Conservation (phyloP, 30 jellyfish, hydroid and myxozoan species). For the Aurelia aurita region DNA sequence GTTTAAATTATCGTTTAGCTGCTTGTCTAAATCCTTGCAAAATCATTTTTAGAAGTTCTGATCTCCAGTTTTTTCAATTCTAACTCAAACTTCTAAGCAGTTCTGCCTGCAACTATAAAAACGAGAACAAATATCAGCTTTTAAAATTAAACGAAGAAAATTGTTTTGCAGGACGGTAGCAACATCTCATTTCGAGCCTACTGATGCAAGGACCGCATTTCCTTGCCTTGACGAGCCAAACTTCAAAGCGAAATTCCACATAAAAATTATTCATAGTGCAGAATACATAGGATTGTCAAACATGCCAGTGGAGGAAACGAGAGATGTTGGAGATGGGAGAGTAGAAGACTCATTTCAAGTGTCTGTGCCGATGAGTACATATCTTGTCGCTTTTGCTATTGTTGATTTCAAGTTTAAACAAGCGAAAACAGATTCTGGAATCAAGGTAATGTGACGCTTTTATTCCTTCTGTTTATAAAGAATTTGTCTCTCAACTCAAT, state of each 20-base stretch:
- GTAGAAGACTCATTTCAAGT: constrained; percentile 71
- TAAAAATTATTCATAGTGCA: constrained; percentile 75
- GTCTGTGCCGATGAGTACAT: constrained; percentile 95
- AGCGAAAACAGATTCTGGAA: constrained; percentile 84
- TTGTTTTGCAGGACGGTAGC: constrained; percentile 79
- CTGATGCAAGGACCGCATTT: constrained; percentile 96
- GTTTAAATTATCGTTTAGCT: too few species aligned
- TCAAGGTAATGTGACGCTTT: constrained; percentile 45
- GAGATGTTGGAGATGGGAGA: constrained; percentile 43
- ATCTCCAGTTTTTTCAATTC: too few species aligned
- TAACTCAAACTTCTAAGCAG: too few species aligned
- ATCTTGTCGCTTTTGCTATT: constrained; percentile 92
- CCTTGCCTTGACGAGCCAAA: constrained; percentile 99
- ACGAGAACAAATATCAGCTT: too few species aligned
- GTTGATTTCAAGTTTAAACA: constrained; percentile 89
- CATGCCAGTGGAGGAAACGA: constrained; percentile 86
- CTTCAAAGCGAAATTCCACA: constrained; percentile 86
- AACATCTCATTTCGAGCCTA: constrained; percentile 97
- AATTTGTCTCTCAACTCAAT: too few species aligned
- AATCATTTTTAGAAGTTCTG: too few species aligned
- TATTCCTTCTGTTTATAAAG: too few species aligned
- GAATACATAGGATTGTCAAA: constrained; percentile 87
- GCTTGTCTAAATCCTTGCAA: too few species aligned
- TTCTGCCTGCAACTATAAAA: too few species aligned
- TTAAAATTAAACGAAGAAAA: too few species aligned